These are phyloP conservation scores for Agonopterix subpropinquella DNA, from an alignment of 2,888 invertebrate species.

Conservation along the genomic window DNA sequence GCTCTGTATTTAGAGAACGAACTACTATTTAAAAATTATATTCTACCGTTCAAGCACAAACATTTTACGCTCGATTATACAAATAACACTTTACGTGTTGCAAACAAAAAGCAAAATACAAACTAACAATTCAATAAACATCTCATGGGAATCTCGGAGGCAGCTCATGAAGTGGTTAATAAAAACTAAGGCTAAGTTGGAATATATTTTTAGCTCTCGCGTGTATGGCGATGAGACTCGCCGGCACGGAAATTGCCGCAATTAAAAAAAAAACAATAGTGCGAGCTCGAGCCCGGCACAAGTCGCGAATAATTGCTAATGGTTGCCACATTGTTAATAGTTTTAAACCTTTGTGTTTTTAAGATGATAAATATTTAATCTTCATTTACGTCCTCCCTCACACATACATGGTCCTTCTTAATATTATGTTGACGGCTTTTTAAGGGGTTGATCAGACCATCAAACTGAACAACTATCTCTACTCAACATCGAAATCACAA, in stretches of 20 bases:
- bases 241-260: constrained; percentile 32
- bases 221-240: constrained; percentile 19
- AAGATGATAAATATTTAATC: not conserved
- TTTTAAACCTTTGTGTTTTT: not conserved
- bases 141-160: not conserved
- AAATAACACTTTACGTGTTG: no score
- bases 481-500: no score
- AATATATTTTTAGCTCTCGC: constrained; percentile 28
- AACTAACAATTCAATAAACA: not conserved
- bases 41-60: no score
- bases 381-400: not conserved
- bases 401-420: no score
- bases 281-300: constrained; percentile 14
- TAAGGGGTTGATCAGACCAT: no score
- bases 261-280: constrained; percentile 39
- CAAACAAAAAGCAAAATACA: no score
- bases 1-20: no score
- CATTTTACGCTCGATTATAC: no score
- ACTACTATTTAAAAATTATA: no score
- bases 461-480: no score
- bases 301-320: constrained; percentile 11
- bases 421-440: constrained; percentile 2
- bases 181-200: constrained; percentile 5
- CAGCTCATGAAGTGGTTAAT: not conserved
- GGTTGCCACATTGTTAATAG: constrained; percentile 7